Conservation (phyloP, 2,113 vertebrate genomes). For the Thermophis baileyi region DNA sequence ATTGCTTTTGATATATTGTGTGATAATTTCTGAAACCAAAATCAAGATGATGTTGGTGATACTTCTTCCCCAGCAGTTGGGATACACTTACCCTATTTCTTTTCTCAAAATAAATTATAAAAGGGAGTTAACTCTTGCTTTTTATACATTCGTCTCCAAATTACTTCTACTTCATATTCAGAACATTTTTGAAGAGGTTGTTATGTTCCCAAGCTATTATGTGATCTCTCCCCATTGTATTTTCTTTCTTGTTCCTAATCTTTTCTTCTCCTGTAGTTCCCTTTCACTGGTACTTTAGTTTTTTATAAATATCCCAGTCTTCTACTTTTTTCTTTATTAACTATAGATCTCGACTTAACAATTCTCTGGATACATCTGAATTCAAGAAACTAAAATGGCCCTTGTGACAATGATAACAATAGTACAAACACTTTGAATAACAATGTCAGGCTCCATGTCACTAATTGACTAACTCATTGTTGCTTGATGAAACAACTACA, state of each 20-base stretch:
- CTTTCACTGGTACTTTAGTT: not conserved
- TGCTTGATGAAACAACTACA: not conserved
- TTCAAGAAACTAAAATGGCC: not conserved
- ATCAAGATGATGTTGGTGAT: constrained; percentile 15
- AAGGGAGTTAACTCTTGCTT: not conserved
- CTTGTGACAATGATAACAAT: not conserved
- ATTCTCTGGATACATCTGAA: not conserved
- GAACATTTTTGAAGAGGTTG: not conserved
- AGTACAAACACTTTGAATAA: not conserved
- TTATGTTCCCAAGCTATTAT: not conserved
- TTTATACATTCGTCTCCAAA: not conserved
- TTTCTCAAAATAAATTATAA: not conserved
- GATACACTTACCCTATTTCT: constrained; percentile 1
- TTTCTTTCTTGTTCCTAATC: not conserved
- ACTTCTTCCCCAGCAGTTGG: not conserved
- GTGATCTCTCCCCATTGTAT: not conserved
- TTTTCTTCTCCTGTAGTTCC: not conserved
- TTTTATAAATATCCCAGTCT: not conserved
- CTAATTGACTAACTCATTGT: too few relatives aligned
- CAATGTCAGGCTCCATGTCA: too few relatives aligned
- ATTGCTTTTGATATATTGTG: constrained; percentile 29
- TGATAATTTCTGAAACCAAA: constrained; percentile 42
- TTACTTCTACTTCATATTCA: rapidly evolving
- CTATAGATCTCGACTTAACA: not conserved
- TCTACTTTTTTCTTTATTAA: not conserved